phyloP scores from a whole-genome alignment of 2,888 invertebrate species.

The Drosophila phalerata region DNA sequence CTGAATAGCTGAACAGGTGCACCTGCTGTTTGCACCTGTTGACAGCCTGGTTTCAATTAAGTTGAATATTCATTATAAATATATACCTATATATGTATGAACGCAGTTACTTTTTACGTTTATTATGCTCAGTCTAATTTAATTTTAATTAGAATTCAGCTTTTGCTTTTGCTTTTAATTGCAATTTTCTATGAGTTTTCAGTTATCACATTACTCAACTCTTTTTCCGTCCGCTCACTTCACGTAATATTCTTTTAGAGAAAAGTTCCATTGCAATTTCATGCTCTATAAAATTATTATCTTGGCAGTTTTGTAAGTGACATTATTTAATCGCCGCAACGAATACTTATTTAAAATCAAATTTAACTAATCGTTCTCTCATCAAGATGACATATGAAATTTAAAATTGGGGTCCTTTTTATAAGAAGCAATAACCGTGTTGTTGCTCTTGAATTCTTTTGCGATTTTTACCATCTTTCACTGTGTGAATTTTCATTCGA shows the following conservation, averaged over 20 bases:
- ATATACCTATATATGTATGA: background rate
- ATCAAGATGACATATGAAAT: constrained; percentile 82
- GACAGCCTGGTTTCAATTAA: constrained; percentile 31
- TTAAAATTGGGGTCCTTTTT: constrained; percentile 64
- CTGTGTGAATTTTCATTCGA: constrained; percentile 83
- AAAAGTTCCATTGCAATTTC: constrained; percentile 37
- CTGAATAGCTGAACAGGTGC: background rate
- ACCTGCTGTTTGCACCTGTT: constrained; percentile 58
- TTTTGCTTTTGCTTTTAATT: constrained; percentile 37
- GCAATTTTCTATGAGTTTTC: constrained; percentile 20
- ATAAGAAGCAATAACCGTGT: constrained; percentile 19
- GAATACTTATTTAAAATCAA: constrained; percentile 12
- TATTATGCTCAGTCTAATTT: constrained; percentile 29
- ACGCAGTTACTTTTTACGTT: constrained; percentile 57
- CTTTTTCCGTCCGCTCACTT: constrained; percentile 38
- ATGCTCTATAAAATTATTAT: constrained; percentile 35
- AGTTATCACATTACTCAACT: constrained; percentile 31
- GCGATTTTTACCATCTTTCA: constrained; percentile 85
- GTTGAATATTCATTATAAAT: background rate
- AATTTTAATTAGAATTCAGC: constrained; percentile 43
- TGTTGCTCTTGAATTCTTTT: constrained; percentile 65
- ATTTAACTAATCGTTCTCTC: constrained; percentile 70
- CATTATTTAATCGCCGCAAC: constrained; percentile 20
- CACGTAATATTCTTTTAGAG: constrained; percentile 35
- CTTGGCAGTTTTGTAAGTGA: constrained; percentile 50